Evolutionary conservation across 2,113 vertebrate genomes (phyloP).

Genomic region (Carlito syrichta): DNA sequence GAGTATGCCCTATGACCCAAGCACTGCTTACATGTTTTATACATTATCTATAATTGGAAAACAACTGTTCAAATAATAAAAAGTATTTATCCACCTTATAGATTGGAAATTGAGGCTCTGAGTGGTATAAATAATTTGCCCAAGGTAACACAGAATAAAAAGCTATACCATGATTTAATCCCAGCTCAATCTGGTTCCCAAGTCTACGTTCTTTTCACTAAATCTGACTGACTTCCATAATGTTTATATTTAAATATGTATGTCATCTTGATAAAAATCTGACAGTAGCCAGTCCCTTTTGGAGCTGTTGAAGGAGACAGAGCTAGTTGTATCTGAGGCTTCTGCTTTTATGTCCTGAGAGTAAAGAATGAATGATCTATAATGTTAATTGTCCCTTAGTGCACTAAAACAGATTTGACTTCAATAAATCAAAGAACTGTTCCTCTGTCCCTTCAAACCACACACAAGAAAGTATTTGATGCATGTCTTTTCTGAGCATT

Average conservation of each 20-base stretch:
- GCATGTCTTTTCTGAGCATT: not conserved
- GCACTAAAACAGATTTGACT: slow-evolving; percentile 36
- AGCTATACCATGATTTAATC: not conserved
- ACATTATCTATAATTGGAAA: not conserved
- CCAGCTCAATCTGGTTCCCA: not conserved
- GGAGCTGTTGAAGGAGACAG: not conserved
- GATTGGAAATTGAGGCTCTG: not conserved
- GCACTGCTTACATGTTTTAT: not conserved
- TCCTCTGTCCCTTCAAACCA: not conserved
- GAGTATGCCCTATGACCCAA: not conserved
- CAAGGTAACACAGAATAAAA: not conserved
- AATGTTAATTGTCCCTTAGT: slow-evolving; percentile 48
- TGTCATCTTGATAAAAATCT: not conserved
- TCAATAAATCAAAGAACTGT: slow-evolving; percentile 57
- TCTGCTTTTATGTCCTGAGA: not conserved
- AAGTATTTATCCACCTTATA: not conserved
- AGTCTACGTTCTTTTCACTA: not conserved
- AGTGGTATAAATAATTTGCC: not conserved
- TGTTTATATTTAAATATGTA: not conserved
- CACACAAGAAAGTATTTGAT: not conserved
- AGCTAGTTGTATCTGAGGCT: not conserved
- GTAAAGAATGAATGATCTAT: not conserved
- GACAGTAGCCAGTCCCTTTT: not conserved
- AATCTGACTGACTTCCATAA: not conserved
- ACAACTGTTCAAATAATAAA: not conserved